Evolutionary conservation across 2,113 vertebrate species (phyloP), one percentile per base, ranked within the genome.

Genomic region (Grammomys dolichurus): DNA sequence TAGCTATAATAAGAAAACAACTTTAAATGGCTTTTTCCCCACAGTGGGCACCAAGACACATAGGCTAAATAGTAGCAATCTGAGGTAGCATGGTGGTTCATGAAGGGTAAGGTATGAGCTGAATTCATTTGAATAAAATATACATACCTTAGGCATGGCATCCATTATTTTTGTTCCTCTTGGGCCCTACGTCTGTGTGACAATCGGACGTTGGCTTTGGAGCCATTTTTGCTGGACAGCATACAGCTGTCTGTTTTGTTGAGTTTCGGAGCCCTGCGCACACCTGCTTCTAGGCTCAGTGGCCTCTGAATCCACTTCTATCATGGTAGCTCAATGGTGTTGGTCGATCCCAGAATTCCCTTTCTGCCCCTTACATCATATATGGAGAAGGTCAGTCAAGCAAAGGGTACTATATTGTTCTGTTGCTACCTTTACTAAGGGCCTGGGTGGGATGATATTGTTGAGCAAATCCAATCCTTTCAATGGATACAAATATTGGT

Each of bases 1-100:
- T 95, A 72, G 51, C 58, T 84, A n/a, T 82, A 82, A 81, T 63
- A 80, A 89, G 56, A 33, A 75, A 95, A 14, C 60, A 91, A 46
- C 28, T 91, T 77, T 54, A 76, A 70, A 40, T 76, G 46, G 20
- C 12, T 31, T 70, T 87, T 89, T 84, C 73, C 51, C 58, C 70
- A 73, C 69, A 87, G 76, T 20, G 48, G 80, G 69, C 89, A 60
- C 7, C 93, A n/a, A 95, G 85, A 82, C 69, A 67, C 19, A 24
- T 84, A 60, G 22, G 70, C 20, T 58, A 88, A 73, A 8, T 26
- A 85, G 36, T 33, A 87, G 28, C 67, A 4, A n/a, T n/a, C 14
- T 46, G 36, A 76, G 93, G 31, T 16, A 48, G 24, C 31, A 56
- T 7, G 19, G 63, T 40, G 54, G 72, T 54, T 95, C 85, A 72